Conservation (phyloP, 2,888 invertebrate genomes). For the Drosophila lacicola region DNA sequence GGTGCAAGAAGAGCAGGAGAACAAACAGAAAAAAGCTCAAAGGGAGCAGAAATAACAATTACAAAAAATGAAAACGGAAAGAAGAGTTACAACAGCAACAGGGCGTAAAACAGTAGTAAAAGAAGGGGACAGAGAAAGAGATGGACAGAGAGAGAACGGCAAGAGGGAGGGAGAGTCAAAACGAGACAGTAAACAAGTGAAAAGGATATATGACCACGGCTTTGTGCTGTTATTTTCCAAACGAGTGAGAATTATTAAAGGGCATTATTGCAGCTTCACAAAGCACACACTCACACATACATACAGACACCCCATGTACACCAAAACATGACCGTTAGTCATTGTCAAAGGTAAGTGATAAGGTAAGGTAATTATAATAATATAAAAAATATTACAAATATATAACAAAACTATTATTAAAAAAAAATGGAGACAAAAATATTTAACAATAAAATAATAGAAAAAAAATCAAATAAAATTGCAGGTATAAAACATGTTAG, state of each 20-base stretch:
- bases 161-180: neutral
- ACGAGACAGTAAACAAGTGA: conserved; percentile 14
- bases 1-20: neutral
- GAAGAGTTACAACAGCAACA: conserved; percentile 15
- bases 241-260: conserved; percentile 83
- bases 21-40: conserved; percentile 9
- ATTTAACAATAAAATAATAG: too few relatives aligned
- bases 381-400: too few relatives aligned
- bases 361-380: too few relatives aligned
- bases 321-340: conserved; percentile 28
- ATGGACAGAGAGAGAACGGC: conserved; percentile 19
- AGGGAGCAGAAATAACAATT: conserved; percentile 19
- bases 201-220: conserved; percentile 49
- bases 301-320: neutral
- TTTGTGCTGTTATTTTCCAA: conserved; percentile 82
- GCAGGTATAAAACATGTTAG: too few relatives aligned
- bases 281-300: conserved; percentile 48
- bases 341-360: conserved; percentile 60
- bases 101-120: conserved; percentile 12
- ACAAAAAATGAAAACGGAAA: conserved; percentile 14
- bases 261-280: conserved; percentile 83
- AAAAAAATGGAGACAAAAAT: too few relatives aligned
- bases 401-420: too few relatives aligned
- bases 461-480: too few relatives aligned
- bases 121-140: neutral